A percentile compares a stretch with the other conserved stretches of the same genome.
phyloP scores from a whole-genome alignment of 1,140 invertebrate genomes.

The Formica exsecta region DNA sequence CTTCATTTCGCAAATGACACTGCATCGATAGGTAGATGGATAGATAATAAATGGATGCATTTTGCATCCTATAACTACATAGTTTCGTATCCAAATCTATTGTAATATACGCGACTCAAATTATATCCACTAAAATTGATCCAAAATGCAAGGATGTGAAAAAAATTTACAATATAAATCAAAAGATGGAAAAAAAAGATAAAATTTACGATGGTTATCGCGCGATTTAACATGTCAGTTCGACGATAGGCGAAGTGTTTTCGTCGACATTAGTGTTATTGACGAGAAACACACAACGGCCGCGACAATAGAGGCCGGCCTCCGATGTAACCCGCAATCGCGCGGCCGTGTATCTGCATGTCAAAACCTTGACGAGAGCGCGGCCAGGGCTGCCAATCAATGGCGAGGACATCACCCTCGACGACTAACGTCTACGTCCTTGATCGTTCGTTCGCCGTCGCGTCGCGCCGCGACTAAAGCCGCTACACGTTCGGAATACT shows the following conservation, averaged over 20 bases:
- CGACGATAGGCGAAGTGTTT: conserved; percentile 23
- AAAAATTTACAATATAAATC: background rate
- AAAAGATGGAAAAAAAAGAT: background rate
- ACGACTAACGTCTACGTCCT: conserved; percentile 74
- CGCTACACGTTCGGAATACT: conserved; percentile 54
- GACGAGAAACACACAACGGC: conserved; percentile 39
- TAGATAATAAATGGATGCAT: background rate
- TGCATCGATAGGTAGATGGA: background rate
- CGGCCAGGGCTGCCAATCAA: conserved; percentile 82
- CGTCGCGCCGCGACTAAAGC: conserved; percentile 52
- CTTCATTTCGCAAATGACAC: conserved; percentile 10
- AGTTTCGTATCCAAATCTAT: background rate
- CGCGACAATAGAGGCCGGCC: conserved; percentile 43
- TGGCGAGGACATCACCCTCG: conserved; percentile 84
- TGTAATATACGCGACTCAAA: background rate
- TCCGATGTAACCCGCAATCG: conserved; percentile 59
- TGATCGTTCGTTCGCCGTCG: conserved; percentile 72
- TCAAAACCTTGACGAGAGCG: conserved; percentile 71
- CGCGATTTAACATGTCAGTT: background rate
- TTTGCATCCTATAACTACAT: background rate
- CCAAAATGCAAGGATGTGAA: background rate
- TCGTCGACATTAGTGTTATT: conserved; percentile 40
- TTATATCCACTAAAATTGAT: background rate
- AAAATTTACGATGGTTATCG: background rate
- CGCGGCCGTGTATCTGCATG: conserved; percentile 53